phyloP scores from a whole-genome alignment of 2,888 invertebrate species.

The Cartodere bifasciata region DNA sequence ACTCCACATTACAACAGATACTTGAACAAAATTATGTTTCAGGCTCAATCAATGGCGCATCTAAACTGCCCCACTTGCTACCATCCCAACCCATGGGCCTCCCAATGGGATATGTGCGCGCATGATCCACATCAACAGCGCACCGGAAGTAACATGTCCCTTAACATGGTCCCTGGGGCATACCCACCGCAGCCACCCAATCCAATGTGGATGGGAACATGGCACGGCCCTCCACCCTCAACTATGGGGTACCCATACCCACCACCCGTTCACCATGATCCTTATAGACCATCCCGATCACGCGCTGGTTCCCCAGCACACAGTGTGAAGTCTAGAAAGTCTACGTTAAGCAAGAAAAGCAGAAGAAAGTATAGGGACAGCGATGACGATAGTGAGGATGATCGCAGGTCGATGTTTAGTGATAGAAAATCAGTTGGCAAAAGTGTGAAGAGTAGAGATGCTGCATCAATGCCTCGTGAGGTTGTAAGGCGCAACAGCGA shows the following conservation, averaged over 20 bases:
- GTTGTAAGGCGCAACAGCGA: constrained; percentile 22
- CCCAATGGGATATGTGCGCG: constrained; percentile 29
- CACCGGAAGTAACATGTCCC: constrained; percentile 43
- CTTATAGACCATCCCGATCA: constrained; percentile 46
- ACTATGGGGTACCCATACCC: constrained; percentile 29
- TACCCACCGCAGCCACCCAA: constrained; percentile 28
- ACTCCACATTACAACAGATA: constrained; percentile 36
- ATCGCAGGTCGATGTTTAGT: constrained; percentile 29
- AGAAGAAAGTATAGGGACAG: constrained; percentile 35
- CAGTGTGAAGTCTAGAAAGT: constrained; percentile 57
- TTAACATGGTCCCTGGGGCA: constrained; percentile 35
- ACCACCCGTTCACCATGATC: constrained; percentile 37
- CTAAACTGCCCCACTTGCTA: constrained; percentile 47
- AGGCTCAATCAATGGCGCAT: constrained; percentile 63
- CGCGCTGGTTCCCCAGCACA: constrained; percentile 56
- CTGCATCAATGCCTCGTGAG: constrained; percentile 28
- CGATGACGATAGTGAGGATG: constrained; percentile 37
- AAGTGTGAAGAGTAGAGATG: constrained; percentile 22
- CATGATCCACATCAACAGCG: constrained; percentile 24
- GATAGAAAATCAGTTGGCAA: constrained; percentile 26
- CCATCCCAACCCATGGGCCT: constrained; percentile 29
- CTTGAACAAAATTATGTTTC: constrained; percentile 42
- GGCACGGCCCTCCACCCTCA: constrained; percentile 32
- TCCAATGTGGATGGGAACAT: constrained; percentile 38
- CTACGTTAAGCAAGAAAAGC: constrained; percentile 45